Evolutionary conservation across 2,888 invertebrate species (phyloP), one percentile per base, ranked within the genome.

Genomic region (Muscina levida): DNA sequence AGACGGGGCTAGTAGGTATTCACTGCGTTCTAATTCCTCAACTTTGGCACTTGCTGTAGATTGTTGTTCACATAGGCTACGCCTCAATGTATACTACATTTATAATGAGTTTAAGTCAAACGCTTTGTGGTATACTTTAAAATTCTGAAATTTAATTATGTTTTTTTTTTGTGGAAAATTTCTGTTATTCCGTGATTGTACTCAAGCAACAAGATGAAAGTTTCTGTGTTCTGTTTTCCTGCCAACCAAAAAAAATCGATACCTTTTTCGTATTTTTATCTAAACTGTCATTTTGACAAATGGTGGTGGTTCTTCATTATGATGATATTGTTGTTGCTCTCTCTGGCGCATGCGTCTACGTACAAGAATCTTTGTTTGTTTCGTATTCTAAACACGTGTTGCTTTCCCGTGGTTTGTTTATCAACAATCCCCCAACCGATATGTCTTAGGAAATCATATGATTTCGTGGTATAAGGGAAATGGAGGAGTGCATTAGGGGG

Each of bases 161-260:
- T 24, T 57, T 53, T 74, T 70, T 51, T 13, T 39, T 26, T 51
- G 26, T n/a, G 24, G 46, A 57, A 22, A 11, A 46, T n/a, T n/a
- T 11, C 56, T 37, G 37, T 39, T 57, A 31, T 72, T 68, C n/a
- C 42, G 2, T 65, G 39, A 57, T 71, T 71, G 31, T 57, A 1
- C 56, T 10, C 31, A 67, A 67, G 39, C 72, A 68, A 77, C 72
- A 77, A 72, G 72, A 72, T 31, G 3, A 5, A 5, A 31, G 22
- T 24, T 44, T 31, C n/a, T 53, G 48, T 53, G n/a, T 3, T 56
- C 37, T 51, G 11, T 51, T 56, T 72, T 73, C 39, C 37, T 53
- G 5, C 68, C 42, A 46, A 48, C 22, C 48, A 56, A 75, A 79
- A 68, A 78, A 82, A 83, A 83, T 83, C 83, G 78, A 83, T 83